phyloP scores from a whole-genome alignment of 2,888 invertebrate genomes.

The Pasiphila rectangulata region DNA sequence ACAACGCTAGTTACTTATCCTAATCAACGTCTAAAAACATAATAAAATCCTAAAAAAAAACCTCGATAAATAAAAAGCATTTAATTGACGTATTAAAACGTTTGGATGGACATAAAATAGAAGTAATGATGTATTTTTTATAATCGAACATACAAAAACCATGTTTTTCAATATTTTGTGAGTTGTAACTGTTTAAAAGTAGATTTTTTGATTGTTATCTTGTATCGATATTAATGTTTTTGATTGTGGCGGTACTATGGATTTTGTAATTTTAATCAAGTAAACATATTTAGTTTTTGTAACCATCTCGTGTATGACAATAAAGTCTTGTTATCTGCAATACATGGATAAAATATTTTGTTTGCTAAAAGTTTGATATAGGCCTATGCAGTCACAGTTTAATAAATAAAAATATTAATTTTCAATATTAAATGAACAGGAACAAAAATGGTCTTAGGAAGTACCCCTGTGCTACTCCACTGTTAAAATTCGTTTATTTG shows the following conservation, averaged over 20 bases:
- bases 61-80: constrained; percentile 5
- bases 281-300: too few species aligned
- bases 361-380: too few species aligned
- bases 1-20: too few species aligned
- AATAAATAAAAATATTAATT: too few species aligned
- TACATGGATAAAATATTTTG: too few species aligned
- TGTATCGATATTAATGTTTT: constrained; percentile 12
- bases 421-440: too few species aligned
- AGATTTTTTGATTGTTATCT: constrained; percentile 6
- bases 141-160: constrained; percentile 13
- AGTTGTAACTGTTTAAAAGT: constrained; percentile 1
- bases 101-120: constrained; percentile 2
- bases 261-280: too few species aligned
- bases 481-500: background rate
- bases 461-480: background rate
- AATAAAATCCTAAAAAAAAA: too few species aligned
- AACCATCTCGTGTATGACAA: too few species aligned
- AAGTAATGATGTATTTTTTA: constrained; percentile 19
- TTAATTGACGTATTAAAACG: constrained; percentile 6
- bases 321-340: too few species aligned
- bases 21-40: background rate
- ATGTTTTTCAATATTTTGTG: constrained; percentile 18
- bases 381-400: too few species aligned
- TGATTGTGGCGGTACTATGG: too few species aligned
- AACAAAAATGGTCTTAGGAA: constrained; percentile 1